Percentiles rank a stretch among this genome's conserved stretches.
Evolutionary conservation across 2,888 invertebrate genomes (phyloP).

Genomic region (Sarcophaga subvicina): DNA sequence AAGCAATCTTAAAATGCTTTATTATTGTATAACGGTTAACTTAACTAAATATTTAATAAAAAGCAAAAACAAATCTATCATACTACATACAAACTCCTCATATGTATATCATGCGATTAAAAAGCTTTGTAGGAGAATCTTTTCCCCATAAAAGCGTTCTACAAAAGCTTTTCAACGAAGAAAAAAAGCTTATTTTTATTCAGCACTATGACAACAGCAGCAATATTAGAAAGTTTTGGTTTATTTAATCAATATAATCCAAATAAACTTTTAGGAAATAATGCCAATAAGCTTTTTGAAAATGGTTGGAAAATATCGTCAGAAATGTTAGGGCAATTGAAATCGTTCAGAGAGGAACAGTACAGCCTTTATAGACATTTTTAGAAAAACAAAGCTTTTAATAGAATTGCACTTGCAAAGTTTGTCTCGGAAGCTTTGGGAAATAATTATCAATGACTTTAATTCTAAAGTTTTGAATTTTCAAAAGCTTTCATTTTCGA

Average conservation of each 20-base stretch:
- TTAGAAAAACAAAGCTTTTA: no score
- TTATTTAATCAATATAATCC: constrained; percentile 35
- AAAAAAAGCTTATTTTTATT: constrained; percentile 14
- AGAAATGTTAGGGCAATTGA: no score
- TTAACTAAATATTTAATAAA: no score
- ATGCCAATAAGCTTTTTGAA: constrained; percentile 22
- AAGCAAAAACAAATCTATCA: background rate
- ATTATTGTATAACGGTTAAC: background rate
- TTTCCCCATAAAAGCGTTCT: constrained; percentile 48
- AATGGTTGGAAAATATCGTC: background rate
- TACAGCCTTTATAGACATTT: no score
- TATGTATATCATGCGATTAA: constrained; percentile 21
- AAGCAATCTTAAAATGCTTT: constrained; percentile 41
- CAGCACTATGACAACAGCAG: background rate
- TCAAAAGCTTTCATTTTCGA: no score
- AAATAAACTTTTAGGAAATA: constrained; percentile 33
- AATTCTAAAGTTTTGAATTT: no score
- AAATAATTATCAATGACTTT: no score
- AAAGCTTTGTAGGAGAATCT: constrained; percentile 50
- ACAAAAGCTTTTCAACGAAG: constrained; percentile 41
- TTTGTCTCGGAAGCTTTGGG: no score
- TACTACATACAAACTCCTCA: constrained; percentile 3
- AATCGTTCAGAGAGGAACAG: no score
- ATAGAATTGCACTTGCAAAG: no score
- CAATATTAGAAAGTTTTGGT: constrained; percentile 22